Conservation (phyloP, 2,113 vertebrate genomes). For the Embiotoca jacksoni region DNA sequence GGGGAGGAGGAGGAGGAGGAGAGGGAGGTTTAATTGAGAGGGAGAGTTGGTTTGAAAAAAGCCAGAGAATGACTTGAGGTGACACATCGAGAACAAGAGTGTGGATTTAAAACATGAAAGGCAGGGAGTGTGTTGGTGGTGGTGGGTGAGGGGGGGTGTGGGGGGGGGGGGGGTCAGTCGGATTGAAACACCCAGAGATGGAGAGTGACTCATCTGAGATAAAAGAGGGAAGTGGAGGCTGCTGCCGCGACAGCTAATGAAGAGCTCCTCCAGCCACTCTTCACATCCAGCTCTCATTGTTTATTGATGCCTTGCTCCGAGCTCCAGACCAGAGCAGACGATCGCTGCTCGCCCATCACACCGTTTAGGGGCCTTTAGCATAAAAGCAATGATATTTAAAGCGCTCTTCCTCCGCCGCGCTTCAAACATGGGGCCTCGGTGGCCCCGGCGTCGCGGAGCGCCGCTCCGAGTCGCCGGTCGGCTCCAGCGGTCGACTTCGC, state of each 20-base stretch:
- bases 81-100: conserved; percentile 70
- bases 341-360: conserved; percentile 65
- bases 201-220: conserved; percentile 75
- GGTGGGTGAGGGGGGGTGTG: conserved; percentile 26
- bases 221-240: conserved; percentile 73
- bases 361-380: conserved; percentile 75
- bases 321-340: conserved; percentile 66
- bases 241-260: conserved; percentile 77
- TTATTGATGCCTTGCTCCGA: conserved; percentile 80
- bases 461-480: no score
- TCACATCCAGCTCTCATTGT: conserved; percentile 78
- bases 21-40: conserved; percentile 70
- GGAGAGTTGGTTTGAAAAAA: conserved; percentile 58
- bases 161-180: conserved; percentile 54
- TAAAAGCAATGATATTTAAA: conserved; percentile 64
- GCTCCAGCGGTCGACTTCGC: conserved; percentile 32
- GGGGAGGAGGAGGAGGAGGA: background rate
- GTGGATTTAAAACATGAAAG: conserved; percentile 81
- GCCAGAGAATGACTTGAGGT: conserved; percentile 70
- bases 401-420: conserved; percentile 22
- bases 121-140: conserved; percentile 1
- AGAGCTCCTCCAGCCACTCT: conserved; percentile 68
- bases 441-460: conserved; percentile 10
- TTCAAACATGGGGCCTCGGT: conserved; percentile 42
- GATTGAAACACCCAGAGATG: conserved; percentile 74